Percentiles rank a stretch among this genome's conserved stretches.
phyloP scores from a whole-genome alignment of 1,140 invertebrate genomes.

The Magallana ariakensis region DNA sequence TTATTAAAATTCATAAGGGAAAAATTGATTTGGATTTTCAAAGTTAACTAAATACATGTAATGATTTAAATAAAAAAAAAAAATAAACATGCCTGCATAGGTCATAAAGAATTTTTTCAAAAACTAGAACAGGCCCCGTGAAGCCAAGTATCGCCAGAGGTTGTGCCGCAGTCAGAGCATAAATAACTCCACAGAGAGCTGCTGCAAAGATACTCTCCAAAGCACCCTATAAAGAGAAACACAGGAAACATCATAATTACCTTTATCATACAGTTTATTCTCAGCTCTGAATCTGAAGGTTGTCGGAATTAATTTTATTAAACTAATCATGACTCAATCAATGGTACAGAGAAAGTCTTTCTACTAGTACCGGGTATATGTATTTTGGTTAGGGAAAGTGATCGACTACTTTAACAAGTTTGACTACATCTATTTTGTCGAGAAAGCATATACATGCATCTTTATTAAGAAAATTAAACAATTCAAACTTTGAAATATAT shows the following conservation, averaged over 20 bases:
- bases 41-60: background rate
- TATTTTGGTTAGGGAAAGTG: too few relatives aligned
- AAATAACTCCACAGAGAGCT: slow-evolving; percentile 96
- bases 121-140: slow-evolving; percentile 98
- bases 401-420: too few relatives aligned
- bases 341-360: too few relatives aligned
- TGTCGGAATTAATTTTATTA: too few relatives aligned
- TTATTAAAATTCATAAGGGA: too few relatives aligned
- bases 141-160: slow-evolving; percentile 85
- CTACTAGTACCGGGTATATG: too few relatives aligned
- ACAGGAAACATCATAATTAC: background rate
- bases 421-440: too few relatives aligned
- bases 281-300: too few relatives aligned
- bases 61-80: background rate
- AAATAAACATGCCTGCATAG: slow-evolving; percentile 88
- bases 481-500: background rate
- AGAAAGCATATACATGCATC: background rate
- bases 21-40: too few relatives aligned
- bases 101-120: slow-evolving; percentile 97
- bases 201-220: slow-evolving; percentile 98
- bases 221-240: slow-evolving; percentile 87
- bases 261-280: too few relatives aligned
- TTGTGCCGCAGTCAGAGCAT: slow-evolving; percentile 85
- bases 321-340: too few relatives aligned
- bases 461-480: too few relatives aligned